These are phyloP conservation scores for Papilio elwesi DNA, from an alignment of 2,888 invertebrate species.

Conservation along the genomic window DNA sequence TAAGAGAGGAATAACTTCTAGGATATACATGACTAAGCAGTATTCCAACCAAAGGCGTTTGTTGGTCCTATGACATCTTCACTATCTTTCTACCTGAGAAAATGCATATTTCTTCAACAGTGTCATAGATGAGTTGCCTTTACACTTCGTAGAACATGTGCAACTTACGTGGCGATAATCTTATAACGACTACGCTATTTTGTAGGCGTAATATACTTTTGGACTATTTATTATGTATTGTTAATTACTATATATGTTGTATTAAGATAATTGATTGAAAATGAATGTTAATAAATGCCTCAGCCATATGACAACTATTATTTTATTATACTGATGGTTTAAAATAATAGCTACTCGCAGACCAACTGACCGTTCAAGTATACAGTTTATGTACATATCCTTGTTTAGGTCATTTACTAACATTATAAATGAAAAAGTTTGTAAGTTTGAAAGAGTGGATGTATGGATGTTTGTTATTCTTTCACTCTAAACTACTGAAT, in stretches of 20 bases:
- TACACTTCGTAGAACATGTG: slow-evolving; percentile 70
- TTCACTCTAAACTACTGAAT: no score
- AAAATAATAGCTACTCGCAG: neutral
- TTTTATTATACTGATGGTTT: slow-evolving; percentile 54
- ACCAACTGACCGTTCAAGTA: neutral
- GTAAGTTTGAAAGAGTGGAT: no score
- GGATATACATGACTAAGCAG: slow-evolving; percentile 36
- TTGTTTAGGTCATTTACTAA: no score
- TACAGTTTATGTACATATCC: neutral
- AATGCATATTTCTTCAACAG: slow-evolving; percentile 69
- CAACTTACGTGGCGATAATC: slow-evolving; percentile 83
- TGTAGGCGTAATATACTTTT: slow-evolving; percentile 85
- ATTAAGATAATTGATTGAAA: slow-evolving; percentile 82
- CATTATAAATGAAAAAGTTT: no score
- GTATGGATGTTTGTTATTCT: no score
- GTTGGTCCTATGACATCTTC: slow-evolving; percentile 35
- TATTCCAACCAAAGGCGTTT: neutral
- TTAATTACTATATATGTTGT: slow-evolving; percentile 85
- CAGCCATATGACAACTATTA: slow-evolving; percentile 76
- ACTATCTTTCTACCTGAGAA: slow-evolving; percentile 63
- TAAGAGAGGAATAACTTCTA: slow-evolving; percentile 56
- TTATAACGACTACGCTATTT: slow-evolving; percentile 84
- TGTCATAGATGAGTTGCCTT: slow-evolving; percentile 76
- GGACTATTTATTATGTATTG: slow-evolving; percentile 85
- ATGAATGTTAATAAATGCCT: slow-evolving; percentile 85